Evolutionary conservation across 2,113 vertebrate genomes (phyloP).

Genomic region (Xiphorhynchus elegans): DNA sequence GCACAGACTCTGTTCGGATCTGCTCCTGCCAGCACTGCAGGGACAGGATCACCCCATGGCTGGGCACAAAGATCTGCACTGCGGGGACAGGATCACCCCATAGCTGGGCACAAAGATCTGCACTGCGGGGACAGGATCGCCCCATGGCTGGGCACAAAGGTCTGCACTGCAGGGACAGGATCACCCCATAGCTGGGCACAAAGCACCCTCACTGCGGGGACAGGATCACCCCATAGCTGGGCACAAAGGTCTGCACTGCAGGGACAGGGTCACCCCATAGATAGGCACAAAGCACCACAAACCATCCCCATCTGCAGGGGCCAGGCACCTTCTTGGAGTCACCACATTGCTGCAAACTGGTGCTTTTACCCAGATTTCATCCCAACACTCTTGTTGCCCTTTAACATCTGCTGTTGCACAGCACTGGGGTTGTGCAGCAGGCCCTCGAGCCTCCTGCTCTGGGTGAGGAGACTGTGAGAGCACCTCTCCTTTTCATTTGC

Average conservation of each 20-base stretch:
- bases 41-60: background rate
- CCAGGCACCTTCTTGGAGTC: rapidly evolving
- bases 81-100: background rate
- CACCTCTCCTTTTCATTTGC: background rate
- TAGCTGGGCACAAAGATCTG: background rate
- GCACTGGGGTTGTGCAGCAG: background rate
- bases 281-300: background rate
- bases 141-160: background rate
- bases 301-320: background rate
- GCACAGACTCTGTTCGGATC: background rate
- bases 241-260: background rate
- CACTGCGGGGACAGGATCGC: background rate
- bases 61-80: background rate
- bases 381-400: background rate
- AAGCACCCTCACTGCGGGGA: background rate
- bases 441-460: background rate
- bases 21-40: rapidly evolving
- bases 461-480: background rate
- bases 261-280: background rate
- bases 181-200: background rate
- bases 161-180: background rate
- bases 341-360: background rate
- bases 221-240: background rate
- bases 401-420: background rate
- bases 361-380: background rate